Percentiles rank a stretch among this genome's conserved stretches.
Evolutionary conservation across 2,888 invertebrate species (phyloP).

Genomic region (Stenolophus ochropezus): DNA sequence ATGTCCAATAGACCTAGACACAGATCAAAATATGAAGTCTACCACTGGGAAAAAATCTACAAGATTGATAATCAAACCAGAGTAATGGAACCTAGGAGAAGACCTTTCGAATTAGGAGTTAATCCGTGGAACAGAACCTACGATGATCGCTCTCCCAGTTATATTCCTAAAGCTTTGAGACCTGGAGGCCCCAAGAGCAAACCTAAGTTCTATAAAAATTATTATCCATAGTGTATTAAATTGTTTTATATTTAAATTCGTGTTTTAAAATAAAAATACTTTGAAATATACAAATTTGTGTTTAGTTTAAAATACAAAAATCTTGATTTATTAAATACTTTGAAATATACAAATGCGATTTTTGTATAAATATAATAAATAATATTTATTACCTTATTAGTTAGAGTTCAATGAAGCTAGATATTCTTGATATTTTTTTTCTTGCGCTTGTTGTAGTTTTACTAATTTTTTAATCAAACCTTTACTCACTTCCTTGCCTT

Average conservation of each 20-base stretch:
- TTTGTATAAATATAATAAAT: slow-evolving; percentile 11
- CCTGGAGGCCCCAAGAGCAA: slow-evolving; percentile 77
- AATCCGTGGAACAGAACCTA: slow-evolving; percentile 80
- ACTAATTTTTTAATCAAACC: slow-evolving; percentile 91
- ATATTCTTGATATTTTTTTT: slow-evolving; percentile 91
- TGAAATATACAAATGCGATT: slow-evolving; percentile 8
- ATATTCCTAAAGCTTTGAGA: slow-evolving; percentile 82
- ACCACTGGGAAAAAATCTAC: slow-evolving; percentile 89
- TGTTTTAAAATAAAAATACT: no score
- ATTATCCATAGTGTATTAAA: slow-evolving; percentile 76
- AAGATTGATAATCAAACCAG: slow-evolving; percentile 83
- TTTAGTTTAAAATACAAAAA: slow-evolving; percentile 18
- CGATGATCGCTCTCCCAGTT: slow-evolving; percentile 80
- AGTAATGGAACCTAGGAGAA: slow-evolving; percentile 80
- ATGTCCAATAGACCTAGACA: slow-evolving; percentile 81
- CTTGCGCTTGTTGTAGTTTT: slow-evolving; percentile 91
- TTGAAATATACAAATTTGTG: no score
- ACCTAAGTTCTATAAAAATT: slow-evolving; percentile 80
- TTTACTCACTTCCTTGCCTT: slow-evolving; percentile 95
- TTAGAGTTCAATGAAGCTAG: slow-evolving; percentile 71
- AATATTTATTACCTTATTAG: slow-evolving; percentile 20
- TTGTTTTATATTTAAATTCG: slow-evolving; percentile 11
- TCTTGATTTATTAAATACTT: slow-evolving; percentile 4
- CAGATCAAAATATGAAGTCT: slow-evolving; percentile 80
- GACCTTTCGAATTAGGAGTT: slow-evolving; percentile 82